Evolutionary conservation across 2,888 invertebrate species (phyloP).

Genomic region (Calameuta pallipes): DNA sequence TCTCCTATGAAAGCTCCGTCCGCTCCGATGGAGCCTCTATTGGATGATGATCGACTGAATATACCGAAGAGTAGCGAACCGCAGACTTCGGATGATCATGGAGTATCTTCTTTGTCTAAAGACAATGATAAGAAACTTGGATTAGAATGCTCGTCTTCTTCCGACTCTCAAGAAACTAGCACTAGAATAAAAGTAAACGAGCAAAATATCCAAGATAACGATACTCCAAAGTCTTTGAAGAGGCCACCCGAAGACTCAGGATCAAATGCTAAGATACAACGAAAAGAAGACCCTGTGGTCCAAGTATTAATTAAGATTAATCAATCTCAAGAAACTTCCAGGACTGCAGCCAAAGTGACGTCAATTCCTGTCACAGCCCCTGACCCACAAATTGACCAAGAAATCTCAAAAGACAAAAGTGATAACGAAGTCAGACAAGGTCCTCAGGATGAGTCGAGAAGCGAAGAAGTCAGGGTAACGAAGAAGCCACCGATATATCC

Average conservation of each 20-base stretch:
- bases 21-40: not conserved
- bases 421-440: not conserved
- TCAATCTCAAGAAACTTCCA: not conserved
- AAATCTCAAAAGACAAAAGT: constrained; percentile 8
- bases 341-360: not conserved
- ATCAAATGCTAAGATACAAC: constrained; percentile 2
- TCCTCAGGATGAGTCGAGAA: not conserved
- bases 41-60: not conserved
- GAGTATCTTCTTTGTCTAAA: not conserved
- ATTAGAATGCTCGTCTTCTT: not conserved
- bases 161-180: not conserved
- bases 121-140: not conserved
- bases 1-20: not conserved
- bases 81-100: not conserved
- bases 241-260: constrained; percentile 11
- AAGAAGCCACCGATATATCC: constrained; percentile 30
- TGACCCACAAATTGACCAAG: not conserved
- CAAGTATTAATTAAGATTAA: not conserved
- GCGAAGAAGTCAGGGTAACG: constrained; percentile 12
- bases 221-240: not conserved
- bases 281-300: not conserved
- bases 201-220: not conserved
- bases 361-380: not conserved
- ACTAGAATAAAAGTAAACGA: not conserved
- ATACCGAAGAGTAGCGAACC: constrained; percentile 1